These are phyloP conservation scores for Falcaria lacertinaria DNA, from an alignment of 2,888 invertebrate species.

Conservation along the genomic window DNA sequence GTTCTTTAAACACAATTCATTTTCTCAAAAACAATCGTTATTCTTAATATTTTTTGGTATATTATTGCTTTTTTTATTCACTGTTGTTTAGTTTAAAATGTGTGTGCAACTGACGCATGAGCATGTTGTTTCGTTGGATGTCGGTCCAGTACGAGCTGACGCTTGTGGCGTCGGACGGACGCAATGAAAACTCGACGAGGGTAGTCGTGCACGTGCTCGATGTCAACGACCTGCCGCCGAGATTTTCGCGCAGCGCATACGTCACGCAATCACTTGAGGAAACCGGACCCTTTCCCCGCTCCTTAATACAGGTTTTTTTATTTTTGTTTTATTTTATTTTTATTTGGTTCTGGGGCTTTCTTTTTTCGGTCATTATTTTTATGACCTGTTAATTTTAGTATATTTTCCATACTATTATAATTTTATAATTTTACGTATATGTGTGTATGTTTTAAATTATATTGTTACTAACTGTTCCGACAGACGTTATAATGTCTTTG, in stretches of 20 bases:
- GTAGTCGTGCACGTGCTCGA: conserved; percentile 91
- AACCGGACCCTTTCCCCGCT: conserved; percentile 84
- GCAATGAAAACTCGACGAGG: conserved; percentile 92
- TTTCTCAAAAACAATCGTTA: too few species aligned
- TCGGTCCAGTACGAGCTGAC: conserved; percentile 89
- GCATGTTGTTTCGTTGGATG: conserved; percentile 64
- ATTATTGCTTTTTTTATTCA: too few species aligned
- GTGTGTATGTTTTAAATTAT: too few species aligned
- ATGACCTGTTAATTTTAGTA: neutral
- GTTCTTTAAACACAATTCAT: too few species aligned
- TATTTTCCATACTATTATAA: too few species aligned
- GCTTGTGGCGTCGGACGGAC: conserved; percentile 93
- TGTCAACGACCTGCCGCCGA: conserved; percentile 94
- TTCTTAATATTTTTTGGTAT: too few species aligned
- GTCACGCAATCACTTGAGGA: conserved; percentile 87
- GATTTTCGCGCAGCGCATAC: conserved; percentile 86
- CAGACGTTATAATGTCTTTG: too few species aligned
- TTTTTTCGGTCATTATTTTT: neutral
- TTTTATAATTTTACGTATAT: too few species aligned
- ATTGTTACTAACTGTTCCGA: too few species aligned
- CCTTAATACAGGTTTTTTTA: conserved; percentile 87
- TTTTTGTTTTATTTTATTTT: conserved; percentile 39
- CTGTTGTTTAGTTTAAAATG: neutral
- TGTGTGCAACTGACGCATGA: conserved; percentile 48
- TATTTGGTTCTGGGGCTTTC: conserved; percentile 4